A percentile compares a stretch with the other conserved stretches of the same genome.
These are phyloP conservation scores for Perithous albicinctus DNA, from an alignment of 2,888 invertebrate species.

Conservation along the genomic window DNA sequence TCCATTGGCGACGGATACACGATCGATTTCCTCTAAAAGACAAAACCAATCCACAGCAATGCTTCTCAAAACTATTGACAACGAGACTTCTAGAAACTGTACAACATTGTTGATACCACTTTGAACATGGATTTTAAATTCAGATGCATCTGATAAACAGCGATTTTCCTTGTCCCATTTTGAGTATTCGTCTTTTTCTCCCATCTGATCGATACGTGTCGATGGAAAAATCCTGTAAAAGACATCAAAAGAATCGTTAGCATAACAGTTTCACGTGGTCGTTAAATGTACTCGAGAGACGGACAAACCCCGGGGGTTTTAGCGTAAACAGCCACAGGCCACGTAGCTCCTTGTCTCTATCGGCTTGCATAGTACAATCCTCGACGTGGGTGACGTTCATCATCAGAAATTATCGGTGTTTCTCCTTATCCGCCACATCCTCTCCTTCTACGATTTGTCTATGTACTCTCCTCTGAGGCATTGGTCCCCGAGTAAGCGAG, in stretches of 20 bases:
- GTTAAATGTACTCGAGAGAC: slow-evolving; percentile 69
- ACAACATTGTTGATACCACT: no score
- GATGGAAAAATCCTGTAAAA: neutral
- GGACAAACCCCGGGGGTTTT: slow-evolving; percentile 61
- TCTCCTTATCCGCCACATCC: neutral
- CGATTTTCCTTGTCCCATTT: neutral
- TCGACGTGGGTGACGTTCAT: slow-evolving; percentile 7
- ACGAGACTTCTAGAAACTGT: neutral
- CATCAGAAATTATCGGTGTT: slow-evolving; percentile 33
- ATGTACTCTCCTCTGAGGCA: slow-evolving; percentile 5
- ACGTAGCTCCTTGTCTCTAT: neutral
- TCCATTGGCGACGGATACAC: slow-evolving; percentile 68
- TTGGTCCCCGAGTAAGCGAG: neutral
- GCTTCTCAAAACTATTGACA: neutral
- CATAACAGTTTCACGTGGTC: slow-evolving; percentile 70
- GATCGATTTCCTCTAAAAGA: no score
- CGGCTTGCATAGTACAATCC: neutral
- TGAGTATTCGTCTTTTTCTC: neutral
- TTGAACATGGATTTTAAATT: no score
- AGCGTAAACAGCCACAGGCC: slow-evolving; percentile 42
- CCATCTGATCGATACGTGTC: neutral
- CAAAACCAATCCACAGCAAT: no score
- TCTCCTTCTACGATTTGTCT: slow-evolving; percentile 11
- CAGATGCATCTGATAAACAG: neutral
- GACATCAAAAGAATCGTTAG: neutral